These are phyloP conservation scores for Paramuricea clavata DNA, from an alignment of 92 coral and sea anemone genomes.

Conservation along the genomic window DNA sequence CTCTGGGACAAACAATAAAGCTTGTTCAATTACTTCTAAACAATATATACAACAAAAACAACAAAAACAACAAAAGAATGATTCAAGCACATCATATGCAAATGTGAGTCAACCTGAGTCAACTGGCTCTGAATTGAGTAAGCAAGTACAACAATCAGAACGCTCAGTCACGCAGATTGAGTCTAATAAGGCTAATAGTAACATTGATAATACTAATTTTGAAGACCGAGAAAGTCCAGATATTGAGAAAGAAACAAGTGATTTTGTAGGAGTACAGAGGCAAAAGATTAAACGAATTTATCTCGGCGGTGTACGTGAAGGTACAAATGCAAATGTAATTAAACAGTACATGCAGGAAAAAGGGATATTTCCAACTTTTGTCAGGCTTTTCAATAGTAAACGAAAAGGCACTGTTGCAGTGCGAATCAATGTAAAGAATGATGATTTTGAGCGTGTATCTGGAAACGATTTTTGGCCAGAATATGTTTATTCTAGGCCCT, in stretches of 20 bases:
- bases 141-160: too few species aligned
- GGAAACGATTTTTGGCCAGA: background rate
- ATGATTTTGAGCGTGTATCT: background rate
- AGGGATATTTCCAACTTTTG: background rate
- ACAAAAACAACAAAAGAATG: background rate
- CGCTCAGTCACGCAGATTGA: background rate
- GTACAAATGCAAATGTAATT: background rate
- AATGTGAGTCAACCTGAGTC: background rate
- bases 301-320: background rate
- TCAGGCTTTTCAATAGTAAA: background rate
- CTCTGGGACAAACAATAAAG: too few species aligned
- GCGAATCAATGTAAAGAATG: background rate
- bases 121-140: background rate
- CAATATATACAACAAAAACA: background rate
- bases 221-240: background rate
- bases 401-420: background rate
- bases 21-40: background rate
- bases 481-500: background rate
- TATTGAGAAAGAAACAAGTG: too few species aligned
- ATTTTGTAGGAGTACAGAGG: too few species aligned
- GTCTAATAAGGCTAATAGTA: background rate
- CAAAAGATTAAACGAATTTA: too few species aligned
- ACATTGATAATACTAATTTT: too few species aligned
- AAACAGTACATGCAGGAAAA: background rate
- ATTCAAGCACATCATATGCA: background rate